phyloP scores from a whole-genome alignment of 2,888 invertebrate genomes.

The Acleris sparsana region DNA sequence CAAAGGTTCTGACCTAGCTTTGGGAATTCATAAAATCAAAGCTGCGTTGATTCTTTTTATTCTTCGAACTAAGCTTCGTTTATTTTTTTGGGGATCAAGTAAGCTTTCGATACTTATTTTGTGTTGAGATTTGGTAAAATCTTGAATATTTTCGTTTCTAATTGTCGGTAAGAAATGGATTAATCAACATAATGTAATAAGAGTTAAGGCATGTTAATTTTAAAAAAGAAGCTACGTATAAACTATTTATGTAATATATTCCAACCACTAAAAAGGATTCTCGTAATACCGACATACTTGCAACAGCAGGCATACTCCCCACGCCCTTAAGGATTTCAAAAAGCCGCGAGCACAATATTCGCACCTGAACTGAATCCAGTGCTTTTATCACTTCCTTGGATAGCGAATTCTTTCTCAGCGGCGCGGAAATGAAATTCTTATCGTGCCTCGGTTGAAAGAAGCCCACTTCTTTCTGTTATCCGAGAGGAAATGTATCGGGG shows the following conservation, averaged over 20 bases:
- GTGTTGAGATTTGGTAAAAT: too few relatives aligned
- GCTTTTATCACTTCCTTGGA: constrained; percentile 81
- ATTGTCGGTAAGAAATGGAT: too few relatives aligned
- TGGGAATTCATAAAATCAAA: constrained; percentile 80
- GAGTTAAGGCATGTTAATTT: too few relatives aligned
- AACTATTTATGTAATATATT: constrained; percentile 14
- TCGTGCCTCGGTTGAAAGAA: constrained; percentile 76
- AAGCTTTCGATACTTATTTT: too few relatives aligned
- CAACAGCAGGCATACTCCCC: constrained; percentile 36
- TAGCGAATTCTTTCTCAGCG: constrained; percentile 72
- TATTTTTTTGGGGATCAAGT: constrained; percentile 41
- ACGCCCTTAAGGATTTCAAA: constrained; percentile 45
- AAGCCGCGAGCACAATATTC: constrained; percentile 53
- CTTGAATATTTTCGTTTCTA: too few relatives aligned
- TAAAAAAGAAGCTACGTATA: too few relatives aligned
- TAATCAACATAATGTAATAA: too few relatives aligned
- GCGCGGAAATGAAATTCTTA: constrained; percentile 84
- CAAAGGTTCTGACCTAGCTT: constrained; percentile 78
- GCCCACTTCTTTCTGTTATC: constrained; percentile 78
- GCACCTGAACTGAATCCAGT: constrained; percentile 69
- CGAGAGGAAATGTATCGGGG: constrained; percentile 77
- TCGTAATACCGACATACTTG: constrained; percentile 16
- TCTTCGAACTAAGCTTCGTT: constrained; percentile 61
- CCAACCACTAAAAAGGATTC: constrained; percentile 4
- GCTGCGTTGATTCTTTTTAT: constrained; percentile 61